These are phyloP conservation scores for Papilio polytes DNA, from an alignment of 1,140 invertebrate genomes.

Conservation along the genomic window DNA sequence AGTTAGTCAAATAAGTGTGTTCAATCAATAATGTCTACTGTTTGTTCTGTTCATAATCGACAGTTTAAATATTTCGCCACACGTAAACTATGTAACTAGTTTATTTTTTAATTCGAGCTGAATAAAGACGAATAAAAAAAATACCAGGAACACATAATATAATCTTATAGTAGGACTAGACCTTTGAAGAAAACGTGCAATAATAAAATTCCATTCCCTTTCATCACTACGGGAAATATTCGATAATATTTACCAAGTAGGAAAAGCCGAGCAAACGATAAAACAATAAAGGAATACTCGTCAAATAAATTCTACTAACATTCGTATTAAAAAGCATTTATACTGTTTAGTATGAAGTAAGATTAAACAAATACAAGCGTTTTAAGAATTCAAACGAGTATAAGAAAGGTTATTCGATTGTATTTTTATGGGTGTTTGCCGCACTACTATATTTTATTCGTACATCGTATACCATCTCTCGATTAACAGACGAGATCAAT, in stretches of 20 bases:
- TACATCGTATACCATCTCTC: no score
- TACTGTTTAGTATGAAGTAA: no score
- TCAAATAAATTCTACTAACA: background rate
- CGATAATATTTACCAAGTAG: slow-evolving; percentile 4
- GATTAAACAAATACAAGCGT: no score
- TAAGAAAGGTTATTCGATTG: no score
- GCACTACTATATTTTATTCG: no score
- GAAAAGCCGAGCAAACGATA: background rate
- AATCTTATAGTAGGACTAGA: background rate
- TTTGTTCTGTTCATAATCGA: no score
- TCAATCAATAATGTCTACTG: no score
- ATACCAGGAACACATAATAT: background rate
- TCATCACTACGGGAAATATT: background rate
- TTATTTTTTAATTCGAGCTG: background rate
- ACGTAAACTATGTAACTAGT: background rate
- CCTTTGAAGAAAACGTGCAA: background rate
- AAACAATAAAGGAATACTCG: slow-evolving; percentile 8
- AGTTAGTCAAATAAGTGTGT: no score
- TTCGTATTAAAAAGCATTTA: background rate
- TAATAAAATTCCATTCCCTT: slow-evolving; percentile 12
- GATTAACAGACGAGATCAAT: no score
- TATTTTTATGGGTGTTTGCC: no score
- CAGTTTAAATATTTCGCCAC: no score
- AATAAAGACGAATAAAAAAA: background rate
- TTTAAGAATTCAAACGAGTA: no score